phyloP scores from a whole-genome alignment of 1,140 invertebrate genomes.

The Brachionus sp. region DNA sequence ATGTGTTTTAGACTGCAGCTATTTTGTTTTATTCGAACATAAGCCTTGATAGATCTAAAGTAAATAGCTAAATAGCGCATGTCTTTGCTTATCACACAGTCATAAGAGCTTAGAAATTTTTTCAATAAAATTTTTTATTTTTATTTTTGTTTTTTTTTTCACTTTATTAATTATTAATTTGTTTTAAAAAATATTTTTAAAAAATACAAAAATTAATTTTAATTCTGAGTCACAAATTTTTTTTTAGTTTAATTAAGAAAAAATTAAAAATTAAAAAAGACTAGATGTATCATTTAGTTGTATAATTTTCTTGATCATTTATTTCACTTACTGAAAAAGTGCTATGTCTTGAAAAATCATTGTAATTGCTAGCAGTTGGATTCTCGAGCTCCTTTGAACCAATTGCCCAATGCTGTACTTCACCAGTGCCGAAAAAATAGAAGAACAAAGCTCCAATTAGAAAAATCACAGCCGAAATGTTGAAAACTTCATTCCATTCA shows the following conservation, averaged over 20 bases:
- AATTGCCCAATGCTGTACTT: conserved; percentile 50
- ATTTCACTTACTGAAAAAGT: conserved; percentile 35
- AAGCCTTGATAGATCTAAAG: background rate
- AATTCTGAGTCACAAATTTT: too few relatives aligned
- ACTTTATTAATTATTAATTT: background rate
- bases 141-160: too few relatives aligned
- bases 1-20: background rate
- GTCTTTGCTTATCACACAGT: background rate
- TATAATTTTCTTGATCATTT: background rate
- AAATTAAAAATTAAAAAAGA: background rate
- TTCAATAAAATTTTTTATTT: background rate
- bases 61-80: background rate
- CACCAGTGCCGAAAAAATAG: conserved; percentile 54
- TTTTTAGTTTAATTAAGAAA: too few relatives aligned
- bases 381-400: background rate
- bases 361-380: background rate
- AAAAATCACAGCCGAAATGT: conserved; percentile 55
- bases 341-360: conserved; percentile 9
- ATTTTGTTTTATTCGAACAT: background rate
- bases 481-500: conserved; percentile 57
- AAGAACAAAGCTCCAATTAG: conserved; percentile 54
- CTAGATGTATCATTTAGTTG: background rate
- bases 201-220: background rate
- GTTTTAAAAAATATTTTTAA: background rate
- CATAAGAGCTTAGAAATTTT: background rate